Conservation (phyloP, 2,888 invertebrate genomes). For the Hoplodrina blanda region DNA sequence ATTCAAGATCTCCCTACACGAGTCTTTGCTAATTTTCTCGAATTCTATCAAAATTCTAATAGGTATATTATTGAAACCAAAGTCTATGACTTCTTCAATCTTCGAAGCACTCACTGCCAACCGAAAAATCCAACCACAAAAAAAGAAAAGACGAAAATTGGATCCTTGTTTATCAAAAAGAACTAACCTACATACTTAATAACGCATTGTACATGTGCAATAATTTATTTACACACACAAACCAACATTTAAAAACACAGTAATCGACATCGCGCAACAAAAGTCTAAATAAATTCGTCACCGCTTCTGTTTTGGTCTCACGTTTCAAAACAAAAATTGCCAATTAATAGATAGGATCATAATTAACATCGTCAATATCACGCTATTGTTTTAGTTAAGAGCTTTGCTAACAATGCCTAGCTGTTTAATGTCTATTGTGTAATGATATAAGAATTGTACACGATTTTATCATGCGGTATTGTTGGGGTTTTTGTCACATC, state of each 20-base stretch:
- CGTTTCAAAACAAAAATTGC: slow-evolving; percentile 54
- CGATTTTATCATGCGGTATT: slow-evolving; percentile 58
- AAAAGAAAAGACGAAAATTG: background rate
- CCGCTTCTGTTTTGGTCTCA: slow-evolving; percentile 40
- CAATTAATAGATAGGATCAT: slow-evolving; percentile 57
- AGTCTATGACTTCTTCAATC: too few relatives aligned
- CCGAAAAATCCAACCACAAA: background rate
- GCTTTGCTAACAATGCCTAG: slow-evolving; percentile 54
- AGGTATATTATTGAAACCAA: too few relatives aligned
- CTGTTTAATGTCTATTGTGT: slow-evolving; percentile 56
- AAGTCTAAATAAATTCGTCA: slow-evolving; percentile 40
- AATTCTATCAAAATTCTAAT: too few relatives aligned
- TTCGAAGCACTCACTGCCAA: background rate
- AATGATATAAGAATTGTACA: slow-evolving; percentile 52
- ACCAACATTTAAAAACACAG: background rate
- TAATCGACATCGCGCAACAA: background rate
- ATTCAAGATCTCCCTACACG: background rate
- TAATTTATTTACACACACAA: background rate
- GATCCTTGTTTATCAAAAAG: background rate
- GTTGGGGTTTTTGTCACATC: slow-evolving; percentile 53
- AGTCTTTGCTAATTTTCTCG: too few relatives aligned
- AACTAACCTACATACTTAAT: background rate
- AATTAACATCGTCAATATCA: slow-evolving; percentile 47
- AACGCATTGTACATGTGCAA: slow-evolving; percentile 1
- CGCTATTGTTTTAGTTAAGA: slow-evolving; percentile 48